Base-by-base conservation (phyloP, 1,140 invertebrate genomes). In the Pinna nobilis region DNA sequence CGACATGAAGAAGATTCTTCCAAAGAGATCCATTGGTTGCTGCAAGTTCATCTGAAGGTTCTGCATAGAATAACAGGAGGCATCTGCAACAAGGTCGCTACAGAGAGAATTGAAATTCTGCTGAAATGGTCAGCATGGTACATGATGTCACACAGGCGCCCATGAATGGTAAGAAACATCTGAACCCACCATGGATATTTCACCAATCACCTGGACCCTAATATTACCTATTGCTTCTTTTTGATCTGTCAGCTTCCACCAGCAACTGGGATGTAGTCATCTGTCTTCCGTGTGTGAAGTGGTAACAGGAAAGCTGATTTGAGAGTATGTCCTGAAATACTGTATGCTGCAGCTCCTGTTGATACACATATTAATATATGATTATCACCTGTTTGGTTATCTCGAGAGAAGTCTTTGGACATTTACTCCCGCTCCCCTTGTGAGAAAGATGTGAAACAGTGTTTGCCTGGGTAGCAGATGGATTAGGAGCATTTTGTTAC, bases 171-270 rank as follows among this genome's bases (percentile, higher is more conserved):
- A 33, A 39, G 53, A 41, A 82, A 63, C 53, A 68, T 39, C 47
- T 9, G 7, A 39, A 41, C 76, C 69, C 53, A 77, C 78, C 78
- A 79, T 79, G 32, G 70, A 80, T 30, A 78, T 72, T 59, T 82
- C 80, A 74, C 76, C 75, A 55, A 80, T 80, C 30, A 82, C 68
- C 7, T 77, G n/a, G 35, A 77, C 35, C 47, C 63, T 71, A 7
- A 76, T 25, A 61, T 71, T 30, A 7, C 47, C 37, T 18, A 67
- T 33, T 73, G 72, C 37, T 44, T 30, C 30, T 51, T 55, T 37
- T 41, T 73, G 35, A 11, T 32, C 47, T 32, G 65, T 77, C 9
- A 41, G 44, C 9, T 30, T 49, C 15, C 66, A 64, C 51, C 30
- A 57, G 23, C 55, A 11, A 68, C 59, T 28, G 70, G 70, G 44